Evolutionary conservation across 2,797 vertebrate genomes (phyloP).

Genomic region (Hemitrygon akajei): DNA sequence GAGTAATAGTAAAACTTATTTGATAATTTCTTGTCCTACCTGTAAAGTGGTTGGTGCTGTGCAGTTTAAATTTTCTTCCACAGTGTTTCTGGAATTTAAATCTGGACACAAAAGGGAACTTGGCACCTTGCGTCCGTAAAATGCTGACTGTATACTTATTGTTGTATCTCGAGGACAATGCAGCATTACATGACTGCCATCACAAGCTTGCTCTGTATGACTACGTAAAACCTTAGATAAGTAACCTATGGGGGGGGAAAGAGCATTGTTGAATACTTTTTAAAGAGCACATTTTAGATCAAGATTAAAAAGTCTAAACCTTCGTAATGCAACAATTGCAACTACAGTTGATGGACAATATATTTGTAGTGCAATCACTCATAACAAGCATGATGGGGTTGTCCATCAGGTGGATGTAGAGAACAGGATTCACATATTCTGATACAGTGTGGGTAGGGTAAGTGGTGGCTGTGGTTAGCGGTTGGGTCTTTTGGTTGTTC

Average conservation of each 20-base stretch:
- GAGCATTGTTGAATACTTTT: background rate
- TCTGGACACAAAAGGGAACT: conserved; percentile 55
- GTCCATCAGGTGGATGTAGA: too few species aligned
- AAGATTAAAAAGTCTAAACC: background rate
- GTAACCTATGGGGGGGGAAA: conserved; percentile 69
- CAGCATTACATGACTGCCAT: conserved; percentile 76
- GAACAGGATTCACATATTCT: too few species aligned
- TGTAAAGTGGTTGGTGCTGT: conserved; percentile 78
- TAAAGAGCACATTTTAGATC: background rate
- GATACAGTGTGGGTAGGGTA: too few species aligned
- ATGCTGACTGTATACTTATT: conserved; percentile 81
- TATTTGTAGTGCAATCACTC: too few species aligned
- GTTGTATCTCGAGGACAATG: conserved; percentile 88
- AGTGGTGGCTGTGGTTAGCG: too few species aligned
- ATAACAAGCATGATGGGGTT: too few species aligned
- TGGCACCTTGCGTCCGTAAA: conserved; percentile 67
- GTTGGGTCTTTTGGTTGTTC: too few species aligned
- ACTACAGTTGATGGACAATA: background rate
- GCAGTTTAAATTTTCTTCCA: conserved; percentile 60
- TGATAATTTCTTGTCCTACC: conserved; percentile 55
- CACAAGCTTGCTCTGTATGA: conserved; percentile 80
- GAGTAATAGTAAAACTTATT: background rate
- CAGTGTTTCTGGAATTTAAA: conserved; percentile 48
- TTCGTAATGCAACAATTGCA: background rate
- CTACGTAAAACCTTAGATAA: conserved; percentile 85